Conservation (phyloP, 2,113 vertebrate genomes). For the Benitochromis conjunctus region DNA sequence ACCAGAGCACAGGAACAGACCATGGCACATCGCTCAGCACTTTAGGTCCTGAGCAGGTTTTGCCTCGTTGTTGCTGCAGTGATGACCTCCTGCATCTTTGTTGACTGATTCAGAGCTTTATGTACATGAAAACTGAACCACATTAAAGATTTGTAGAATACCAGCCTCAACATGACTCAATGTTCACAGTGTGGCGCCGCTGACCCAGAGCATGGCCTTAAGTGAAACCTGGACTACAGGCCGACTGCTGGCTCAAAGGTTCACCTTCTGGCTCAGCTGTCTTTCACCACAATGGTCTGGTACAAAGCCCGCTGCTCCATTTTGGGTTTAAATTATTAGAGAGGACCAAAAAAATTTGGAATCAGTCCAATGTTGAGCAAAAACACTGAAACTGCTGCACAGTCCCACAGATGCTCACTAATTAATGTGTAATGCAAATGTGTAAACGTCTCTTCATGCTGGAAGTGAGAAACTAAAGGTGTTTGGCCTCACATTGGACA, state of each 20-base stretch:
- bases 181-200: too few species aligned
- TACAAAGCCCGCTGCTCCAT: not conserved
- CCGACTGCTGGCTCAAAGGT: not conserved
- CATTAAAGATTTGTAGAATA: not conserved
- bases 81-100: not conserved
- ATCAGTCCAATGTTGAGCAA: not conserved
- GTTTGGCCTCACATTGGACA: not conserved
- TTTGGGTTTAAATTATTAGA: not conserved
- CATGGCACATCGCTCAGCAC: not conserved
- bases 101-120: not conserved
- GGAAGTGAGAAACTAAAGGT: not conserved
- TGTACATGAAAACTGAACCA: not conserved
- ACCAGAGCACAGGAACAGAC: not conserved
- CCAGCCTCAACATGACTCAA: not conserved
- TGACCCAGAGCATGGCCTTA: not conserved
- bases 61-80: not conserved
- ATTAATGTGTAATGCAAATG: too few species aligned
- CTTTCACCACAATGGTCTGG: not conserved
- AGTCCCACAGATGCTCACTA: not conserved
- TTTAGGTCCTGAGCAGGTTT: not conserved
- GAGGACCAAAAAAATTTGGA: fast-evolving
- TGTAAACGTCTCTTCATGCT: not conserved
- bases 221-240: not conserved
- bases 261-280: not conserved
- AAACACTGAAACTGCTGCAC: not conserved